Evolutionary conservation across 2,888 invertebrate species (phyloP).

Genomic region (Bedellia somnulentella): DNA sequence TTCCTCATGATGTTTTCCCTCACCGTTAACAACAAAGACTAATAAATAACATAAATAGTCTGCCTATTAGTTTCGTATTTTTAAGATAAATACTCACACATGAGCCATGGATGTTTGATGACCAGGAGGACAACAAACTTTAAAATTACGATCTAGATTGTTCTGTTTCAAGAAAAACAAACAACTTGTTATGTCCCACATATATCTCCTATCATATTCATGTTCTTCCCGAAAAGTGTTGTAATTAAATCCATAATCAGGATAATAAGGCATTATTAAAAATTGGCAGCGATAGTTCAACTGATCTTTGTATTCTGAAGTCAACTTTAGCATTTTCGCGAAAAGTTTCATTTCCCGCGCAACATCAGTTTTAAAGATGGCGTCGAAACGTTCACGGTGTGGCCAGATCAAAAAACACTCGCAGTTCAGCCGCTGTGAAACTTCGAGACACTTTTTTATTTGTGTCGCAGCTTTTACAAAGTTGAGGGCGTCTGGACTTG

Average conservation of each 20-base stretch:
- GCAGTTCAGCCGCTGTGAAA: conserved; percentile 61
- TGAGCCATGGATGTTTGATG: conserved; percentile 65
- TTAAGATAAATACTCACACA: conserved; percentile 62
- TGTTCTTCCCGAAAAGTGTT: conserved; percentile 8
- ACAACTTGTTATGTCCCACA: conserved; percentile 67
- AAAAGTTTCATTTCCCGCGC: conserved; percentile 62
- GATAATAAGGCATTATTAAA: conserved; percentile 52
- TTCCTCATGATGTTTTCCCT: no score
- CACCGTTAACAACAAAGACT: no score
- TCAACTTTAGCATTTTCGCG: conserved; percentile 63
- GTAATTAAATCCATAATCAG: neutral
- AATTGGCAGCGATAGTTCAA: conserved; percentile 64
- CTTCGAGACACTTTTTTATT: conserved; percentile 64
- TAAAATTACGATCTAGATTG: conserved; percentile 63
- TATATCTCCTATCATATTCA: conserved; percentile 48
- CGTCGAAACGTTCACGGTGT: conserved; percentile 61
- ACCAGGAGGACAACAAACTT: conserved; percentile 64
- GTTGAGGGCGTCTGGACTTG: conserved; percentile 61
- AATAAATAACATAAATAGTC: no score
- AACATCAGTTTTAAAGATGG: conserved; percentile 62
- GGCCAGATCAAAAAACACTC: conserved; percentile 67
- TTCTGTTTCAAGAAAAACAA: conserved; percentile 63
- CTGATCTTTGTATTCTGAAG: conserved; percentile 65
- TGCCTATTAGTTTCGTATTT: no score
- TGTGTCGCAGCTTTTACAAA: conserved; percentile 63